phyloP scores from a whole-genome alignment of 2,888 invertebrate species.

The Eulithis prunata region DNA sequence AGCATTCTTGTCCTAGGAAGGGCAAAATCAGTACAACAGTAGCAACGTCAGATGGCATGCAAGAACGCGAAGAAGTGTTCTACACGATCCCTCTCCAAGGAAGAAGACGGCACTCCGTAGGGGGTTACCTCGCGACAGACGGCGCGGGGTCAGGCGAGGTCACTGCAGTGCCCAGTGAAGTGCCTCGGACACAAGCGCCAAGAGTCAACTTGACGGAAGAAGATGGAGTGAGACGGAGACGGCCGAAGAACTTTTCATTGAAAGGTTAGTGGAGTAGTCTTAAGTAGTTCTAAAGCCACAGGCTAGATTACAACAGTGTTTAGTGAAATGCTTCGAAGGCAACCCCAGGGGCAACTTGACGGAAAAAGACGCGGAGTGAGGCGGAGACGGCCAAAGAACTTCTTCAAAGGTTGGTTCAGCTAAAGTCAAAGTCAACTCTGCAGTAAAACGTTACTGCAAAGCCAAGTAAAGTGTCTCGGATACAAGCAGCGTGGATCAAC shows the following conservation, averaged over 20 bases:
- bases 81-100: constrained; percentile 81
- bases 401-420: no score
- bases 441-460: constrained; percentile 76
- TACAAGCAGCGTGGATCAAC: constrained; percentile 77
- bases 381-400: no score
- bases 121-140: constrained; percentile 85
- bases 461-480: constrained; percentile 82
- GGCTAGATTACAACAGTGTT: no score
- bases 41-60: constrained; percentile 66
- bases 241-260: constrained; percentile 73
- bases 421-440: no score
- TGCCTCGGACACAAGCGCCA: constrained; percentile 82
- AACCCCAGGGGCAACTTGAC: no score
- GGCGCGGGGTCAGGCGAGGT: constrained; percentile 70
- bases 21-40: constrained; percentile 74
- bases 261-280: constrained; percentile 61
- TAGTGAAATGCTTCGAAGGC: no score
- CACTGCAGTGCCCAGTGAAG: constrained; percentile 80
- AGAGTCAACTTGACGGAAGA: constrained; percentile 67
- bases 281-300: no score
- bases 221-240: constrained; percentile 68
- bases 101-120: constrained; percentile 87
- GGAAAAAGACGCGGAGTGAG: no score
- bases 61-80: constrained; percentile 86
- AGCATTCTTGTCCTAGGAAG: constrained; percentile 56